Evolutionary conservation across 2,888 invertebrate species (phyloP).

Genomic region (Silvanus unidentatus): DNA sequence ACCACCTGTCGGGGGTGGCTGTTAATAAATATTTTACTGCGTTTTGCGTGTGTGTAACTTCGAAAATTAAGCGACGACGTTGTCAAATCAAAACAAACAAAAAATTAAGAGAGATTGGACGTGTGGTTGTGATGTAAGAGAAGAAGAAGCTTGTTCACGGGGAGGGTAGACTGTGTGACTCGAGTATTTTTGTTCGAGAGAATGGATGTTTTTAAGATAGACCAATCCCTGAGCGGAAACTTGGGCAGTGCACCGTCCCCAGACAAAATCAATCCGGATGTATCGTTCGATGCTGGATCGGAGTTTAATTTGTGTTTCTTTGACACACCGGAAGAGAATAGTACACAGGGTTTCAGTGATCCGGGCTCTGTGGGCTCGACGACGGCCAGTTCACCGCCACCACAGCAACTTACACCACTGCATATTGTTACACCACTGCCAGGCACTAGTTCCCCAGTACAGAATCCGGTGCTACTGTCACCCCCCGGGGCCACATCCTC

Average conservation of each 20-base stretch:
- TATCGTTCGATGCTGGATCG: constrained; percentile 67
- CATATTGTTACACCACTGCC: constrained; percentile 28
- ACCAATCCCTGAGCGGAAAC: constrained; percentile 59
- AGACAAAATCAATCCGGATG: constrained; percentile 57
- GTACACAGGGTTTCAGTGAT: constrained; percentile 61
- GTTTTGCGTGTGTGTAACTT: too few relatives aligned
- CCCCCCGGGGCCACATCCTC: constrained; percentile 36
- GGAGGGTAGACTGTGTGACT: constrained; percentile 9
- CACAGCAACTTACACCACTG: constrained; percentile 36
- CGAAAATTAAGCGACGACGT: too few relatives aligned
- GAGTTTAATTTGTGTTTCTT: constrained; percentile 79
- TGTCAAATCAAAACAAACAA: too few relatives aligned
- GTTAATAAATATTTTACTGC: too few relatives aligned
- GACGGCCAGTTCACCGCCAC: constrained; percentile 47
- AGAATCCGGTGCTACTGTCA: constrained; percentile 32
- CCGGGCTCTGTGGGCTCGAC: constrained; percentile 59
- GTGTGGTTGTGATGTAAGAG: too few relatives aligned
- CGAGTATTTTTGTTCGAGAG: constrained; percentile 15
- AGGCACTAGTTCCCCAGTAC: constrained; percentile 32
- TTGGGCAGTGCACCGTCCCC: constrained; percentile 56
- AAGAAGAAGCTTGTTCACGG: neutral
- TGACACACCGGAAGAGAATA: constrained; percentile 63
- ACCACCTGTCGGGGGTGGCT: constrained; percentile 26
- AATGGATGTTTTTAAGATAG: constrained; percentile 68
- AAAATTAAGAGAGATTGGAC: too few relatives aligned